Base-by-base conservation (phyloP, 1,140 invertebrate genomes). In the Phenacoccus solenopsis region DNA sequence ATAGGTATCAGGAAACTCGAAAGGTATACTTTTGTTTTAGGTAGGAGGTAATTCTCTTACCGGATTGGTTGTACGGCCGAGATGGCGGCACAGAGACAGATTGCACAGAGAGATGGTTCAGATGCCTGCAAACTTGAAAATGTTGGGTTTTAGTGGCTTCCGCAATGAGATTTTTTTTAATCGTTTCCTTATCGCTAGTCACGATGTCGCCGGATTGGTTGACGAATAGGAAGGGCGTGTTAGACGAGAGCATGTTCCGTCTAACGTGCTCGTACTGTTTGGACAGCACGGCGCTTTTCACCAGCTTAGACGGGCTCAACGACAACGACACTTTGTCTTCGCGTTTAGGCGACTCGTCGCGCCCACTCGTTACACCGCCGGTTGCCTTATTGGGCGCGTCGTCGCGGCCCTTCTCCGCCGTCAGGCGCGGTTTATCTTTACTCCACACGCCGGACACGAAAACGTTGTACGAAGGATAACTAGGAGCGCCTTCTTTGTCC, bases 271-370 rank as follows among this genome's bases (percentile, higher is more conserved):
- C 68, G 35, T 69, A 49, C 21, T 32, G 30, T 69, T 69, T 69
- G 12, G 35, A 69, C 13, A 69, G 5, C 3, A 69, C 68, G 7
- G 85, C 85, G 10, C 84, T 83, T 76, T 87, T 86, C 67, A 87
- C 85, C 27, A 88, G 78, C 73, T 80, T 81, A 71, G 84, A 85
- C 20, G 86, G 86, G 56, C 84, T 85, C 81, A 85, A 81, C 59
- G 59, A 64, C 20, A 64, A 64, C 25, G 59, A 27, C 16, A 64
- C 4, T 59, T 16, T 59, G 20, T 59, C 56, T 5, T 59, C 21
- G 56, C 7, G n/a, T 59, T 20, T 5, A 59, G 56, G 20, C 21
- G 30, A 13, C 30, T 5, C 30, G 30, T 32, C 30, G 30, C 30
- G 30, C 13, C 13, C 13, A 7, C 13, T 49, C 38, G 38, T 10